phyloP scores from a whole-genome alignment of 2,888 invertebrate species.

The Salticus scenicus region DNA sequence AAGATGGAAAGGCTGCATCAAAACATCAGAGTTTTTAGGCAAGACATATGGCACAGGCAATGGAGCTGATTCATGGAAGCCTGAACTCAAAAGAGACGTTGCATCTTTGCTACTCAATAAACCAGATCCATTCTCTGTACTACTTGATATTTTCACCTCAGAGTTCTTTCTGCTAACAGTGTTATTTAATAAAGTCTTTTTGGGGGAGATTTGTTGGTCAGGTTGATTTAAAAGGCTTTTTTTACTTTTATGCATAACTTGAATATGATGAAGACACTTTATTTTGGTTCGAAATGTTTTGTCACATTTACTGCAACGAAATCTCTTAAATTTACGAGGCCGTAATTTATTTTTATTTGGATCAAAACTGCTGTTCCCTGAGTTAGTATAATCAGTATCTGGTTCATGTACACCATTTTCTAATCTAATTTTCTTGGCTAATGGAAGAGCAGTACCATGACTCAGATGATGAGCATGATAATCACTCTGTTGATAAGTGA shows the following conservation, averaged over 20 bases:
- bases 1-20: slow-evolving; percentile 95
- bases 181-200: slow-evolving; percentile 26
- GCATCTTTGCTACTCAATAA: slow-evolving; percentile 23
- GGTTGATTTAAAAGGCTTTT: slow-evolving; percentile 40
- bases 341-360: slow-evolving; percentile 22
- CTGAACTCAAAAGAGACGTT: slow-evolving; percentile 26
- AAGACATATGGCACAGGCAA: slow-evolving; percentile 75
- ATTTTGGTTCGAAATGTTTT: slow-evolving; percentile 74
- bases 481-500: slow-evolving; percentile 51
- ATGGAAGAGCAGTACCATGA: slow-evolving; percentile 43
- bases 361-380: slow-evolving; percentile 37
- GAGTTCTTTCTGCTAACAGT: slow-evolving; percentile 20
- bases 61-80: slow-evolving; percentile 71
- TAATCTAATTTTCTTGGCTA: slow-evolving; percentile 27
- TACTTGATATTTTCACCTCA: slow-evolving; percentile 18
- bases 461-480: slow-evolving; percentile 60
- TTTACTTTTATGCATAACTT: slow-evolving; percentile 73
- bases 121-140: slow-evolving; percentile 47
- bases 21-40: slow-evolving; percentile 78
- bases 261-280: slow-evolving; percentile 74
- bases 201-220: slow-evolving; percentile 46
- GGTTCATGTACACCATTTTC: slow-evolving; percentile 53
- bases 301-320: slow-evolving; percentile 74
- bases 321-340: slow-evolving; percentile 71
- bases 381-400: slow-evolving; percentile 22